A percentile compares a stretch with the other conserved stretches of the same genome.
These are phyloP conservation scores for Campaea margaritaria DNA, from an alignment of 2,888 invertebrate species.

Conservation along the genomic window DNA sequence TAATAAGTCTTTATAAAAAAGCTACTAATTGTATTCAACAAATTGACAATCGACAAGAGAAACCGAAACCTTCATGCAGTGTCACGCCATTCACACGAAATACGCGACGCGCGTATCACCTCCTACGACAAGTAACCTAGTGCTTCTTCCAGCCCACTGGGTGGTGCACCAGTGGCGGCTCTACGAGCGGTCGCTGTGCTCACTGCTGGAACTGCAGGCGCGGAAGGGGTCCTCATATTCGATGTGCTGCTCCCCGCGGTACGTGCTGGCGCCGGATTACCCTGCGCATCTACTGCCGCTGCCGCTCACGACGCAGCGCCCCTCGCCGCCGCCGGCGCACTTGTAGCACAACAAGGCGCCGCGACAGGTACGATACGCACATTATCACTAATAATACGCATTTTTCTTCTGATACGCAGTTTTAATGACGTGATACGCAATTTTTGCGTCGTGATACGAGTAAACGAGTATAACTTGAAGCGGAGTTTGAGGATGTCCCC, in stretches of 20 bases:
- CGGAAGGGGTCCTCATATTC: slow-evolving; percentile 68
- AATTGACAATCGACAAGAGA: too few species aligned
- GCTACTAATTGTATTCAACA: too few species aligned
- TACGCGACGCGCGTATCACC: background rate
- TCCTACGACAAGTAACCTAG: background rate
- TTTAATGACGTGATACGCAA: too few species aligned
- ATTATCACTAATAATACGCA: too few species aligned
- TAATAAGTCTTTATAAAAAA: too few species aligned
- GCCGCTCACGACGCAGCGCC: slow-evolving; percentile 70
- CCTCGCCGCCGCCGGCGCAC: slow-evolving; percentile 79
- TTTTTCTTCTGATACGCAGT: background rate
- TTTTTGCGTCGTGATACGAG: too few species aligned
- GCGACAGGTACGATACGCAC: slow-evolving; percentile 53
- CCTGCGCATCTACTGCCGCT: slow-evolving; percentile 69
- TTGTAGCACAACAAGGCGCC: slow-evolving; percentile 81
- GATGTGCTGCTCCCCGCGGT: slow-evolving; percentile 75
- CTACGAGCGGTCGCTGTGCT: slow-evolving; percentile 78
- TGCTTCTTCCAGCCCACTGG: slow-evolving; percentile 67
- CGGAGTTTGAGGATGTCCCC: too few species aligned
- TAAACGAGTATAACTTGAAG: too few species aligned
- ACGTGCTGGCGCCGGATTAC: slow-evolving; percentile 76
- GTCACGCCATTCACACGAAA: background rate
- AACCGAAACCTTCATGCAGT: background rate
- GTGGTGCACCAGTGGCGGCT: slow-evolving; percentile 79
- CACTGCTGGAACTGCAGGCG: slow-evolving; percentile 75